Conservation (phyloP, 1,140 invertebrate genomes). For the Drosophila ohnishii region DNA sequence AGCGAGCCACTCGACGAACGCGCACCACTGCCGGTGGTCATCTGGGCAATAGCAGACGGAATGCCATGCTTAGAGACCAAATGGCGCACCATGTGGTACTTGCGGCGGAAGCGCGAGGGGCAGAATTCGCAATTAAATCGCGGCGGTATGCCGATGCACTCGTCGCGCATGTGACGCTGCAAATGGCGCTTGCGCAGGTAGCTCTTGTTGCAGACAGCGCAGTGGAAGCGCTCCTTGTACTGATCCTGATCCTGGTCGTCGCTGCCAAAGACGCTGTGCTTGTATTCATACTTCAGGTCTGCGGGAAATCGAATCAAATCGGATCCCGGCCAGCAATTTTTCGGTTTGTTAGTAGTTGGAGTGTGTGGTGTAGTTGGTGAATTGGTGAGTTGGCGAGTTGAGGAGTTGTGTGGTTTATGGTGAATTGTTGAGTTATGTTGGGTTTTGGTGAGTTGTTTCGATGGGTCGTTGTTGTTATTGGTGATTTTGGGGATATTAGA, state of each 20-base stretch:
- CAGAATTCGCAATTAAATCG: constrained; percentile 88
- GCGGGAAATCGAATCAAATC: constrained; percentile 25
- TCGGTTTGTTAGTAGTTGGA: constrained; percentile 25
- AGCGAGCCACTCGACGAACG: constrained; percentile 30
- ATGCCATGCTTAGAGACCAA: constrained; percentile 84
- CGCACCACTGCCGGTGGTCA: constrained; percentile 72
- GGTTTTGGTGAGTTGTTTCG: constrained; percentile 4
- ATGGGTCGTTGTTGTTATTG: constrained; percentile 17
- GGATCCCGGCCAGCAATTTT: constrained; percentile 19
- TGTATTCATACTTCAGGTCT: constrained; percentile 65
- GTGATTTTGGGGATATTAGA: constrained; percentile 30
- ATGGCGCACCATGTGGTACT: constrained; percentile 86
- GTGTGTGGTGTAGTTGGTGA: constrained; percentile 17
- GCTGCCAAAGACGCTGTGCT: constrained; percentile 60
- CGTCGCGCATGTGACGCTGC: constrained; percentile 87
- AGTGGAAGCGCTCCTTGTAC: constrained; percentile 84
- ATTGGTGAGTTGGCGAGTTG: constrained; percentile 15
- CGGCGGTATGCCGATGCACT: constrained; percentile 87
- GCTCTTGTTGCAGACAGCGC: constrained; percentile 86
- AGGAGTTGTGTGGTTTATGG: constrained; percentile 5
- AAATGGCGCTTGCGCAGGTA: constrained; percentile 88
- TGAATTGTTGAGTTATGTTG: constrained; percentile 9
- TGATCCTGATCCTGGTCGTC: constrained; percentile 41
- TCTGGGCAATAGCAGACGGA: constrained; percentile 71
- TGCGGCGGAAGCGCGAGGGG: constrained; percentile 85